Conservation (phyloP, 2,797 vertebrate genomes). For the Iguana delicatissima region DNA sequence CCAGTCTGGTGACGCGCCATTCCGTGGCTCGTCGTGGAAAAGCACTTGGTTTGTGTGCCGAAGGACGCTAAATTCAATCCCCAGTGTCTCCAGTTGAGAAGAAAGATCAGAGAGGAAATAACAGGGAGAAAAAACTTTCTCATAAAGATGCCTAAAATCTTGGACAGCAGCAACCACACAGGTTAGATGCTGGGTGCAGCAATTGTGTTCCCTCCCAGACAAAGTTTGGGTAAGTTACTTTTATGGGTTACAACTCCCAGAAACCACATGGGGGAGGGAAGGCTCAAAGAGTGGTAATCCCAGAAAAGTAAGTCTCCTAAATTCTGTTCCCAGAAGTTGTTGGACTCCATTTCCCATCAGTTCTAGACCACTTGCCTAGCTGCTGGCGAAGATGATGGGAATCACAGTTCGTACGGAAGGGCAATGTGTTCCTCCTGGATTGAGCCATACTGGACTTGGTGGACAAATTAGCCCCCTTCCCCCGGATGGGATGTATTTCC, state of each 20-base stretch:
- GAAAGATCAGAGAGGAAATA: background rate
- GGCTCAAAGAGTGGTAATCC: background rate
- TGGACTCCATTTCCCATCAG: background rate
- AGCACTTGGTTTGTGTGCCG: background rate
- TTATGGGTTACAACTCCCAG: background rate
- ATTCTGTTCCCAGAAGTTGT: background rate
- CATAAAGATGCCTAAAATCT: background rate
- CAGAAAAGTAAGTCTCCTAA: background rate
- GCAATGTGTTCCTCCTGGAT: no score
- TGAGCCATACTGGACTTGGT: no score
- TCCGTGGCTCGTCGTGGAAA: background rate
- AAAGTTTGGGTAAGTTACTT: background rate
- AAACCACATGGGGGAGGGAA: no score
- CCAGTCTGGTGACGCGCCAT: background rate
- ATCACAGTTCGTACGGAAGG: no score
- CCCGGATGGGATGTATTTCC: accelerated
- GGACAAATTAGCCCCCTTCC: background rate
- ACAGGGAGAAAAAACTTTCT: background rate
- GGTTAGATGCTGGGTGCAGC: no score
- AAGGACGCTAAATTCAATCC: background rate
- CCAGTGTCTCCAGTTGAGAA: no score
- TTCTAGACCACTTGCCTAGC: background rate
- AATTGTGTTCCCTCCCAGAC: no score
- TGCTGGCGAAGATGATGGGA: no score
- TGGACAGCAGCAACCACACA: background rate